phyloP scores from a whole-genome alignment of 2,797 vertebrate genomes.

The Orientallactaga sibirica region DNA sequence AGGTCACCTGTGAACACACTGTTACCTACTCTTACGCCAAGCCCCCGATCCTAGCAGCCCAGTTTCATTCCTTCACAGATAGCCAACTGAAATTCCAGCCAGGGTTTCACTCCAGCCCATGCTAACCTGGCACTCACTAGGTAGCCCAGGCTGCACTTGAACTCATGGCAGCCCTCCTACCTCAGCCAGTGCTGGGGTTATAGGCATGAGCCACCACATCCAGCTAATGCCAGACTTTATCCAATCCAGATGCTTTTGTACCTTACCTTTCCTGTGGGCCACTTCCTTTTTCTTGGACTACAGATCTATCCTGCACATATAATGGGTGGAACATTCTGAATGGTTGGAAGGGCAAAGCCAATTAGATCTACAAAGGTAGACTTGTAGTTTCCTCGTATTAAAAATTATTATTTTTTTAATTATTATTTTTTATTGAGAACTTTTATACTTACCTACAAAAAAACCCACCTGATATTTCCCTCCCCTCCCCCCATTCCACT shows the following conservation, averaged over 20 bases:
- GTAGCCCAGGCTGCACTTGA: no score
- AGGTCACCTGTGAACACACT: neutral
- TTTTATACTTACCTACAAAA: no score
- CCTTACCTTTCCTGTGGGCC: neutral
- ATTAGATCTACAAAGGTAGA: no score
- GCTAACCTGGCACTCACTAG: no score
- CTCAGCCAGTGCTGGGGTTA: no score
- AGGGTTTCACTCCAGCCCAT: no score
- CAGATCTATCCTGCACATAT: neutral
- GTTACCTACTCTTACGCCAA: neutral
- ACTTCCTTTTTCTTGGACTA: neutral
- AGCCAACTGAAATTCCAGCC: neutral
- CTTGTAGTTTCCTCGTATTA: neutral
- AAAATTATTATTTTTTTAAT: no score
- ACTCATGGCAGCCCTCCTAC: no score
- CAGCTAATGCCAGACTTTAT: neutral
- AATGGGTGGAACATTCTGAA: neutral
- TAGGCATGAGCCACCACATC: no score
- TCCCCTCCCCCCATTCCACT: no score
- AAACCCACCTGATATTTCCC: no score
- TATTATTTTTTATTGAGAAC: no score
- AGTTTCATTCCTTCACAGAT: neutral
- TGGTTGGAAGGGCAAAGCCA: neutral
- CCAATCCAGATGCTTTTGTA: neutral
- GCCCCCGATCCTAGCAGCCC: neutral